Base-by-base conservation (phyloP, 2,113 vertebrate genomes). In the Nannobrachium achirus region DNA sequence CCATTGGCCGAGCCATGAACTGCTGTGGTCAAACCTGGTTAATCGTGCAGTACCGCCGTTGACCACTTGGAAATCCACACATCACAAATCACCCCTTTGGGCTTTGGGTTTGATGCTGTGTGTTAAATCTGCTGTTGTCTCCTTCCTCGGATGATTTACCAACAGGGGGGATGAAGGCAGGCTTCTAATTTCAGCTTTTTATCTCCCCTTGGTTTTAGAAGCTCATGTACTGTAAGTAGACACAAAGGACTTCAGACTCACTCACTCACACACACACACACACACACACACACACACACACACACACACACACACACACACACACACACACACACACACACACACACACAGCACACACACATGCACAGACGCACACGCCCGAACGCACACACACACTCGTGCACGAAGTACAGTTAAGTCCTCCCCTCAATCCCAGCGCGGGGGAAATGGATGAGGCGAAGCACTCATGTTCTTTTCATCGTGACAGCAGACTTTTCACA, bases 371-470 rank as follows among this genome's bases (percentile, higher is more conserved):
- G 40, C 50, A 33, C 62, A 58, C 49, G 49, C 61, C 46, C 33
- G 15, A 1, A 41, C 13, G 2, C 1, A 9, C 18, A 20, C 18
- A 44, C 8, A 44, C 57, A 18, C 10, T 25, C 10, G 15, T 20
- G 39, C 61, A 40, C 33, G 11, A 11, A 19, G 55, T 48, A 62
- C 77, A 66, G 57, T 69, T 81, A 78, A 82, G 69, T 78, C 82
- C 53, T 70, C 41, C 48, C 42, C 56, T 49, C 56, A 84, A 73
- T 85, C 75, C 82, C 78, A 50, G 67, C 66, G 69, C 85, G 79
- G 74, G 72, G 76, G 75, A 76, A 79, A 74, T 76, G 76, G 88
- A 93, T 91, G 82, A 90, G 86, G 80, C 69, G 68, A 46, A 85
- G 78, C 80, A 73, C 89, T 88, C 59, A 40, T 90, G 86, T 85